These are phyloP conservation scores for Echinometra lucunter DNA, from an alignment of 53 echinoderm and acorn worm genomes.

Conservation along the genomic window DNA sequence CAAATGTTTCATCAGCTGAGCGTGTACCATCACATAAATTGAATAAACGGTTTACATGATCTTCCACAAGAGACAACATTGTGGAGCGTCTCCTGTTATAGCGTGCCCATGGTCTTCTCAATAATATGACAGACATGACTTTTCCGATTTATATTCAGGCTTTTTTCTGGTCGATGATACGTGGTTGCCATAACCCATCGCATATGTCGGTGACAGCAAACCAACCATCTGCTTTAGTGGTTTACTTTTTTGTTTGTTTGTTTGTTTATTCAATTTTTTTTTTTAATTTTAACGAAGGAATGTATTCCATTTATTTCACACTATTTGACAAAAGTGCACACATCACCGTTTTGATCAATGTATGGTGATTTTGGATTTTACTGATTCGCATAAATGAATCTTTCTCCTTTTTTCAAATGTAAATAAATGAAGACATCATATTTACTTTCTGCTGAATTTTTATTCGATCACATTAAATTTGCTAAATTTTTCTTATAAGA, in stretches of 20 bases:
- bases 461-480: too few relatives aligned
- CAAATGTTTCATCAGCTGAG: conserved; percentile 12
- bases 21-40: conserved; percentile 29
- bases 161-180: background rate
- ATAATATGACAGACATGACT: conserved; percentile 16
- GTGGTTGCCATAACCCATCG: background rate
- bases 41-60: conserved; percentile 51
- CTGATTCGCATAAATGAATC: too few relatives aligned
- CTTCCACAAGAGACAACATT: conserved; percentile 32
- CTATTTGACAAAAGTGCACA: background rate
- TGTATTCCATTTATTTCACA: background rate
- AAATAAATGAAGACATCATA: too few relatives aligned
- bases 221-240: background rate
- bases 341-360: too few relatives aligned
- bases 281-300: too few relatives aligned
- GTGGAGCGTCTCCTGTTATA: background rate
- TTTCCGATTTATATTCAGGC: background rate
- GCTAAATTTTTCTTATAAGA: too few relatives aligned
- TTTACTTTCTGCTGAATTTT: too few relatives aligned
- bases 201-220: background rate
- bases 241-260: background rate
- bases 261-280: background rate
- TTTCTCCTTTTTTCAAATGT: too few relatives aligned
- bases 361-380: too few relatives aligned
- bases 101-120: background rate